These are phyloP conservation scores for Ceratothoa steindachneri DNA, from an alignment of 2,888 invertebrate species.

Conservation along the genomic window DNA sequence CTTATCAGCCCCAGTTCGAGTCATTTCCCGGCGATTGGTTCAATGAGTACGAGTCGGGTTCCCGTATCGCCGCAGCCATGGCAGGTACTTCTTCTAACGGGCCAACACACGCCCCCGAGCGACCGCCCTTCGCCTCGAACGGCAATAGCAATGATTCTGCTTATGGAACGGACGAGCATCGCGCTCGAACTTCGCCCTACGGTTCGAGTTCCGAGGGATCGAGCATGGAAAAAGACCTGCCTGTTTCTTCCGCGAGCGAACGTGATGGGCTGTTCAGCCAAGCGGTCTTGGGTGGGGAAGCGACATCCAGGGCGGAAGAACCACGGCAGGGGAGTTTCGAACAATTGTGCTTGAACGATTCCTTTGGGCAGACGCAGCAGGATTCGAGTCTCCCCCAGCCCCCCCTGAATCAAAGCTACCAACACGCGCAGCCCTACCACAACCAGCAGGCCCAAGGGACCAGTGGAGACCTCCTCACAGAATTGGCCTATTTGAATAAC, in stretches of 20 bases:
- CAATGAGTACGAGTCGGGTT: slow-evolving; percentile 45
- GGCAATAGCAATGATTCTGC: background rate
- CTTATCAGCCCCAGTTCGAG: slow-evolving; percentile 46
- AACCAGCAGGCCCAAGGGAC: slow-evolving; percentile 29
- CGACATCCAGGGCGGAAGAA: background rate
- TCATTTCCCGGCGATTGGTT: slow-evolving; percentile 45
- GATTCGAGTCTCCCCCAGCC: slow-evolving; percentile 19
- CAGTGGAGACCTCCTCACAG: slow-evolving; percentile 32
- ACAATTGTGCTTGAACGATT: slow-evolving; percentile 45
- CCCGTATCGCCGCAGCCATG: slow-evolving; percentile 47
- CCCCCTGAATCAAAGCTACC: background rate
- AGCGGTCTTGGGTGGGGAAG: slow-evolving; percentile 38
- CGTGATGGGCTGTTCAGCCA: slow-evolving; percentile 46
- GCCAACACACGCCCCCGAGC: slow-evolving; percentile 7
- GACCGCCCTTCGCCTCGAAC: background rate
- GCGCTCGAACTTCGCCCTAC: background rate
- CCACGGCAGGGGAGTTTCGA: slow-evolving; percentile 44
- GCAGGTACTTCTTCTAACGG: slow-evolving; percentile 35
- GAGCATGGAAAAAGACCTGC: background rate
- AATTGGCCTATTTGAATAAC: slow-evolving; percentile 43
- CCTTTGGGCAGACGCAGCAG: slow-evolving; percentile 35
- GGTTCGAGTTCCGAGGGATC: background rate
- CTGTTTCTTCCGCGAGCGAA: slow-evolving; percentile 1
- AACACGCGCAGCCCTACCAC: slow-evolving; percentile 8
- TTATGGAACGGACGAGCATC: background rate